Base-by-base conservation (phyloP, 1,140 invertebrate genomes). In the Halictus rubicundus region DNA sequence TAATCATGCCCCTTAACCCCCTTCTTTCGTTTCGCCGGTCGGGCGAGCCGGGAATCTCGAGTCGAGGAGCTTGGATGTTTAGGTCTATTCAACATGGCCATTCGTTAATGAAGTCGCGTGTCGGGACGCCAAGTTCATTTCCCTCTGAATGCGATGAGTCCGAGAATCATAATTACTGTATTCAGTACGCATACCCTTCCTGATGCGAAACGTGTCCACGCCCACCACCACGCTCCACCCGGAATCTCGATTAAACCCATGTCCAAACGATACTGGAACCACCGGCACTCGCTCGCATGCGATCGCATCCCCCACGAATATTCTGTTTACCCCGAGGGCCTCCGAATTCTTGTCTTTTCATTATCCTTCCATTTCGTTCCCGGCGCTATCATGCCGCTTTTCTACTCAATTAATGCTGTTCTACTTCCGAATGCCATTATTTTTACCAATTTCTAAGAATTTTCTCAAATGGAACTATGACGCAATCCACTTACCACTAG, bases 91-190 rank as follows among this genome's bases (percentile, higher is more conserved):
- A 86, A 54, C 68, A 19, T 75, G 75, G 75, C 78, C 78, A 88
- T 89, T 86, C 77, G 84, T 89, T 89, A 88, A 89, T 89, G 84
- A 89, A 89, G 88, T 89, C 88, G 84, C 86, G 82, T 88, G 87
- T 89, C 84, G 73, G 76, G 81, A 68, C 78, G 83, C 76, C 70
- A 86, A 89, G 85, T 89, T 87, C 88, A 89, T 88, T 88, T 85
- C 86, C 86, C 83, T 88, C 81, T 84, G 86, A 88, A 88, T 88
- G 86, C 84, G 65, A 86, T 71, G 78, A 72, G 86, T 86, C 78
- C 85, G 81, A 85, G 85, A 88, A 87, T 89, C 85, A 89, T 89
- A 89, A 89, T 89, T 89, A 88, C 88, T 88, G 84, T 89, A 89
- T 88, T 87, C 88, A 80, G 75, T 80, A 61, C 73, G 85, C 81